A percentile compares a stretch with the other conserved stretches of the same genome.
Conservation (phyloP, 2,113 vertebrate genomes). For the Hypanus sabinus region DNA sequence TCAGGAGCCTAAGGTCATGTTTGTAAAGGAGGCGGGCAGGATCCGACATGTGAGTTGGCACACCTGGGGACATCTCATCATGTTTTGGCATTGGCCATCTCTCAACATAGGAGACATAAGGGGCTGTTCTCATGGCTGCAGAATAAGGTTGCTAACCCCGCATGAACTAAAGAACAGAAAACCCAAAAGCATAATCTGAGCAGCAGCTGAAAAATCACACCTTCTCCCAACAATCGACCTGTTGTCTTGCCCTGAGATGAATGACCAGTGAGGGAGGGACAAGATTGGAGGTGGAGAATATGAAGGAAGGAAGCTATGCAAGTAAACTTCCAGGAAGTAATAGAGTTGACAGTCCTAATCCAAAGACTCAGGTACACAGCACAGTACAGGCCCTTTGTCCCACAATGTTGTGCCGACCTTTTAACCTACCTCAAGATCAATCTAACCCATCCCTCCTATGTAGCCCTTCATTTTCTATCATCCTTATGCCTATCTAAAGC, state of each 20-base stretch:
- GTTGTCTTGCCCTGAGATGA: not conserved
- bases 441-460: too few relatives aligned
- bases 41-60: slow-evolving; percentile 55
- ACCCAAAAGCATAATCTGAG: too few relatives aligned
- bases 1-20: slow-evolving; percentile 47
- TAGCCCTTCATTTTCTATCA: too few relatives aligned
- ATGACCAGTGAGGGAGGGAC: not conserved
- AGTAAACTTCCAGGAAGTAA: not conserved
- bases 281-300: not conserved
- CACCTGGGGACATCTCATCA: not conserved
- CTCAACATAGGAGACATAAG: not conserved
- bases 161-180: not conserved
- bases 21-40: slow-evolving; percentile 54
- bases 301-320: not conserved
- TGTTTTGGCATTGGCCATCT: not conserved
- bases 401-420: too few relatives aligned
- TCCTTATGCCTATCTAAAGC: too few relatives aligned
- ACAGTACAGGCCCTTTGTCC: too few relatives aligned
- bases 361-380: not conserved
- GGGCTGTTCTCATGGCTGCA: not conserved
- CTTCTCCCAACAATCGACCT: not conserved
- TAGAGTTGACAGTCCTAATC: not conserved
- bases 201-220: not conserved
- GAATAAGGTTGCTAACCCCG: not conserved
- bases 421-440: too few relatives aligned